These are phyloP conservation scores for Pammene aurita DNA, from an alignment of 2,888 invertebrate genomes.

Conservation along the genomic window DNA sequence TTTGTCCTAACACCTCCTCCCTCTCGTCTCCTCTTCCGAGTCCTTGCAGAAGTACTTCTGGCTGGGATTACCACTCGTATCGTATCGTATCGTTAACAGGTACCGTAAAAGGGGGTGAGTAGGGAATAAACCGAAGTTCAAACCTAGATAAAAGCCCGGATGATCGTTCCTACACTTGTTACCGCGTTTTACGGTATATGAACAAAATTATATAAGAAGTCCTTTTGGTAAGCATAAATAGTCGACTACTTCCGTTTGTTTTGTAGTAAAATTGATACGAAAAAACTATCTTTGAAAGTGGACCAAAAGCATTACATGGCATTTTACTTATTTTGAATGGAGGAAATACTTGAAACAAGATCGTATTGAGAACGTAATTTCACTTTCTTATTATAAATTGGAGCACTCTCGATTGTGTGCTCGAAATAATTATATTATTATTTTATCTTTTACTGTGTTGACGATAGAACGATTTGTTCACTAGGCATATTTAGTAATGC, in stretches of 20 bases:
- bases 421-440: constrained; percentile 33
- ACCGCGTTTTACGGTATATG: no score
- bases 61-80: no score
- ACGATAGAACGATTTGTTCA: not conserved
- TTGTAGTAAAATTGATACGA: constrained; percentile 7
- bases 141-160: no score
- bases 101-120: no score
- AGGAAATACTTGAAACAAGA: constrained; percentile 35
- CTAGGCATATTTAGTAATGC: no score
- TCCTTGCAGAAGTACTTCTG: no score
- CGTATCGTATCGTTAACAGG: no score
- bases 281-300: constrained; percentile 20
- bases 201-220: no score
- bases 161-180: no score
- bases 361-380: constrained; percentile 40
- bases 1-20: no score
- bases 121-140: no score
- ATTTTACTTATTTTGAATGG: constrained; percentile 35
- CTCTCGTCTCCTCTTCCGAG: no score
- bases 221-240: not conserved
- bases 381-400: constrained; percentile 41
- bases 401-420: constrained; percentile 39
- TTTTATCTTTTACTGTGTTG: constrained; percentile 11
- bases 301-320: constrained; percentile 33
- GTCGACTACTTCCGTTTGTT: constrained; percentile 9